phyloP scores from a whole-genome alignment of 2,888 invertebrate genomes.

The Pseudococcus longispinus region DNA sequence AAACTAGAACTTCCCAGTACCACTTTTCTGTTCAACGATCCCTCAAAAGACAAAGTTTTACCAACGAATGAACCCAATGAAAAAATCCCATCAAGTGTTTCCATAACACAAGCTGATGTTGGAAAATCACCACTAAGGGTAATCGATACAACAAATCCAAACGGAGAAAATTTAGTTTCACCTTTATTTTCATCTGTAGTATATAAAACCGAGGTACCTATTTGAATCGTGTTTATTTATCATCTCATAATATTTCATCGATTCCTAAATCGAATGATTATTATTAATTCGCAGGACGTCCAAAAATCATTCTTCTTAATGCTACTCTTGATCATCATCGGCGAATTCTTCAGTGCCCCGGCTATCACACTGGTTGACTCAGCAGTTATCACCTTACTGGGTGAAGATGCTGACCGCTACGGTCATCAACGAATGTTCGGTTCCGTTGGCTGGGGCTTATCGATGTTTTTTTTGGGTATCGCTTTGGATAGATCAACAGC shows the following conservation, averaged over 20 bases:
- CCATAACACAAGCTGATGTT: conserved; percentile 3
- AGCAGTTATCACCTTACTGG: conserved; percentile 86
- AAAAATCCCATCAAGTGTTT: not conserved
- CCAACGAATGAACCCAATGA: not conserved
- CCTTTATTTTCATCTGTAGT: conserved; percentile 49
- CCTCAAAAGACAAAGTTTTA: not conserved
- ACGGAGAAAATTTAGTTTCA: conserved; percentile 40
- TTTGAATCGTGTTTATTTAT: too few relatives aligned
- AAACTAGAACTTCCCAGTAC: conserved; percentile 31
- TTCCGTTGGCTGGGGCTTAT: conserved; percentile 95
- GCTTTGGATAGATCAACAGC: conserved; percentile 96
- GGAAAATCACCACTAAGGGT: conserved; percentile 53
- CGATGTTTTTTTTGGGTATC: conserved; percentile 98
- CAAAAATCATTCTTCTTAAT: conserved; percentile 95
- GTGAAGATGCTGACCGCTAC: conserved; percentile 87
- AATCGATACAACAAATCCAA: not conserved
- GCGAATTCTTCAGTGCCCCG: conserved; percentile 97
- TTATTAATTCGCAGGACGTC: conserved; percentile 72
- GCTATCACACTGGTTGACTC: conserved; percentile 94
- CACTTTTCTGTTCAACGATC: not conserved
- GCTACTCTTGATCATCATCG: conserved; percentile 88
- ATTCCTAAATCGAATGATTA: not conserved
- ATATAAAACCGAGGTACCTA: conserved; percentile 50
- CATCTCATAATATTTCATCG: not conserved
- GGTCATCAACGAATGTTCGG: conserved; percentile 98